Percentiles rank a stretch among this genome's conserved stretches.
These are phyloP conservation scores for Propsilocerus akamusi DNA, from an alignment of 1,140 invertebrate species.

Conservation along the genomic window DNA sequence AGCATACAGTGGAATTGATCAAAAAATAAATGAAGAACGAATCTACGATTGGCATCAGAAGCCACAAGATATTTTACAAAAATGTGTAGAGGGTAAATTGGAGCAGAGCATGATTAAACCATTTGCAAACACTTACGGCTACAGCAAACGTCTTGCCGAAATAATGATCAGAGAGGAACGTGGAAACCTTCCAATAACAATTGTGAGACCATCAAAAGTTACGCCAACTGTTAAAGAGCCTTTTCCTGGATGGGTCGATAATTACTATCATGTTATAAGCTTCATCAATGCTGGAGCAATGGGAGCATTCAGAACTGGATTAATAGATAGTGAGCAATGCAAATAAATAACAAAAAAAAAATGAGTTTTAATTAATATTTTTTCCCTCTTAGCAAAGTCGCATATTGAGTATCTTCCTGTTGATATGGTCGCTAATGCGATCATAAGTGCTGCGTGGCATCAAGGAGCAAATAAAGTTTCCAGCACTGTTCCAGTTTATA, in stretches of 20 bases:
- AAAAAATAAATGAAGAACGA: conserved; percentile 43
- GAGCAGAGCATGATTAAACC: conserved; percentile 41
- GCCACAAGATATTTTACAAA: conserved; percentile 41
- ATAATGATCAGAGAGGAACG: conserved; percentile 38
- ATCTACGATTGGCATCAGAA: conserved; percentile 42
- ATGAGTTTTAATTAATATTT: no score
- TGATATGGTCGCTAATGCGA: no score
- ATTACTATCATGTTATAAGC: no score
- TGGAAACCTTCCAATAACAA: conserved; percentile 36
- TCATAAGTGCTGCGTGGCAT: no score
- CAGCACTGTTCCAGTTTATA: no score
- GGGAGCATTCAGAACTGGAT: no score
- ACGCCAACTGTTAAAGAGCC: conserved; percentile 43
- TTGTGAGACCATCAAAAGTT: conserved; percentile 54
- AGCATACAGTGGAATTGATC: conserved; percentile 53
- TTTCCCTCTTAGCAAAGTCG: no score
- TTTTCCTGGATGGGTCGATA: conserved; percentile 78
- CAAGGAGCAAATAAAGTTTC: no score
- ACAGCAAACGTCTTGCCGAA: conserved; percentile 51
- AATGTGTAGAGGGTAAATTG: conserved; percentile 20
- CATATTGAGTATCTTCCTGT: no score
- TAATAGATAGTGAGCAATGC: no score
- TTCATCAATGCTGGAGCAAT: no score
- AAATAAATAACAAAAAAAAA: no score
- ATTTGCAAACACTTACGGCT: conserved; percentile 60